Evolutionary conservation across 2,888 invertebrate genomes (phyloP), one percentile per base, ranked within the genome.

Genomic region (Odontomyia ornata): DNA sequence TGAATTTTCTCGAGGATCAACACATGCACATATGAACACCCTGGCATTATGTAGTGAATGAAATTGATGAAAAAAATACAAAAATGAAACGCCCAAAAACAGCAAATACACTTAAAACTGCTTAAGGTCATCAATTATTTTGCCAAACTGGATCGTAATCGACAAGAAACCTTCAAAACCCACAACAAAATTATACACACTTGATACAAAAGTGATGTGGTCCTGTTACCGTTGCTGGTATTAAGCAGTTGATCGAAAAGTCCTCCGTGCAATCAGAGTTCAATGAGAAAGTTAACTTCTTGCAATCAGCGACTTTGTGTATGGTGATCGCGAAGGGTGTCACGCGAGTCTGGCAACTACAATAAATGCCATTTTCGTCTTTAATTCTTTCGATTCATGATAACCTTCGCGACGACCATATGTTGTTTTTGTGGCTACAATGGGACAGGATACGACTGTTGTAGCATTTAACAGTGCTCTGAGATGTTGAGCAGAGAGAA

Each of bases 191-290:
- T 65, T 69, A 69, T 23, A 69, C 1, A 23, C 25, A 13, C 23
- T 25, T 69, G 47, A 60, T 60, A 23, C 60, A n/a, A n/a, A n/a
- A n/a, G n/a, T n/a, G n/a, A n/a, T 60, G 60, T 60, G n/a, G 5
- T 52, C 11, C 60, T 60, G 1, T 13, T 18, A 7, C 56, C n/a
- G 56, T 23, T 21, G 25, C 60, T 60, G 25, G 7, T 60, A 2
- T 23, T 25, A 60, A 4, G 15, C 25, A 23, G 15, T 47, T 25
- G 69, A 69, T 43, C 69, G 46, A 47, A 21, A n/a, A n/a, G n/a
- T 69, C 69, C 25, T 69, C 69, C n/a, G n/a, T 69, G 23, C 47
- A 71, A 71, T 71, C 71, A 47, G 15, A 47, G 28, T 27, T 47
- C 47, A 46, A 71, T 25, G 9, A 15, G 47, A 15, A 52, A 52